Evolutionary conservation across 2,113 vertebrate genomes (phyloP).

Genomic region (Pyxicephalus adspersus): DNA sequence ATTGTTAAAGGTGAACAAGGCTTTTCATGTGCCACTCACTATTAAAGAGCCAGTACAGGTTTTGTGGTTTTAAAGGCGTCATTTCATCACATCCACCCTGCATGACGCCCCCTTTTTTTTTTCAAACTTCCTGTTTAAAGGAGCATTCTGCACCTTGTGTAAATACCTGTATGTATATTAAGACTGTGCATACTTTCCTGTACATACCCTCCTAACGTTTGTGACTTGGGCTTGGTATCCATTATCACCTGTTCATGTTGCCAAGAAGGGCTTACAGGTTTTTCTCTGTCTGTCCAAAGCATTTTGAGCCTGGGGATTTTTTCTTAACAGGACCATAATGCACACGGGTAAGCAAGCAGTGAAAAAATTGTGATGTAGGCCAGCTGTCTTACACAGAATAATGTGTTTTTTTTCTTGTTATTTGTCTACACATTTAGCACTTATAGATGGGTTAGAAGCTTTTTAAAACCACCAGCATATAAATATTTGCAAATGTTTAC

Average conservation of each 20-base stretch:
- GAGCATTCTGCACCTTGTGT: constrained; percentile 54
- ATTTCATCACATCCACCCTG: constrained; percentile 34
- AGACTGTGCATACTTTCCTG: constrained; percentile 49
- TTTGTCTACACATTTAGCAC: constrained; percentile 8
- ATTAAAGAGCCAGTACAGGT: not conserved
- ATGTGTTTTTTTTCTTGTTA: constrained; percentile 1
- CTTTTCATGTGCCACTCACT: constrained; percentile 23
- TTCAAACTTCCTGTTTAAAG: constrained; percentile 4
- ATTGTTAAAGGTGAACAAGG: constrained; percentile 7
- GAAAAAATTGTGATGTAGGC: constrained; percentile 6
- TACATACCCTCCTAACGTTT: constrained; percentile 51
- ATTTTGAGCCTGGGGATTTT: constrained; percentile 2
- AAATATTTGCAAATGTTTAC: not conserved
- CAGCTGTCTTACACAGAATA: constrained; percentile 10
- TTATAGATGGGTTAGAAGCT: constrained; percentile 29
- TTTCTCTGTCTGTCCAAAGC: constrained; percentile 1
- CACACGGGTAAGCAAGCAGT: not conserved
- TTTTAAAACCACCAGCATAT: constrained; percentile 35
- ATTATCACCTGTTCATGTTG: constrained; percentile 38
- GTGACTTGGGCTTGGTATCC: constrained; percentile 21
- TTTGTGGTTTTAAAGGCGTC: constrained; percentile 41
- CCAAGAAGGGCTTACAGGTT: constrained; percentile 26
- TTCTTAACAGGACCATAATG: constrained; percentile 35
- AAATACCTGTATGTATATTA: constrained; percentile 54
- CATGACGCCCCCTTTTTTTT: constrained; percentile 10